Conservation (phyloP, 64 coral and sea anemone genomes). For the Dendronephthya gigantea region DNA sequence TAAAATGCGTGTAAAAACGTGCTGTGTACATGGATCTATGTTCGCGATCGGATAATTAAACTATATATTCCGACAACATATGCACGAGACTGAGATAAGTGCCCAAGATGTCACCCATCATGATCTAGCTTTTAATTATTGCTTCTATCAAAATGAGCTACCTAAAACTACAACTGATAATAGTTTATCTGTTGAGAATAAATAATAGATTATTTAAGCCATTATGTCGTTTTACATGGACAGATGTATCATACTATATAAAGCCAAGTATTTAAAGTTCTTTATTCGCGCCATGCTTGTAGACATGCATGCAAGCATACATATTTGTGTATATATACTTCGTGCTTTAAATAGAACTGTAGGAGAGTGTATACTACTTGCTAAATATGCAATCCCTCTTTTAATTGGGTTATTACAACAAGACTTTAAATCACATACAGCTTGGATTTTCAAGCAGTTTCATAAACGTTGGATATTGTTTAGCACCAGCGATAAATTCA, state of each 20-base stretch:
- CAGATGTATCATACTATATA: not conserved
- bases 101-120: too few species aligned
- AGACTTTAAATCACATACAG: not conserved
- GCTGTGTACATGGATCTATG: too few species aligned
- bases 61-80: too few species aligned
- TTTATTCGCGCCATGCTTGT: too few species aligned
- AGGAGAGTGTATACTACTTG: too few species aligned
- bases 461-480: conserved; percentile 10
- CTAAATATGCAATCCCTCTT: not conserved
- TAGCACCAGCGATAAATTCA: not conserved
- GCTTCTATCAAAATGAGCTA: not conserved
- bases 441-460: conserved; percentile 12
- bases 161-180: not conserved
- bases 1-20: too few species aligned
- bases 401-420: too few species aligned
- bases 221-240: not conserved
- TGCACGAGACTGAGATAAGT: too few species aligned
- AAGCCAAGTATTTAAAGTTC: too few species aligned
- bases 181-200: not conserved
- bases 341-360: too few species aligned
- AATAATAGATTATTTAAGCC: conserved; percentile 3
- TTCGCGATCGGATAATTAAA: too few species aligned
- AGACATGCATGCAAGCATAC: not conserved
- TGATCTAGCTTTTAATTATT: not conserved
- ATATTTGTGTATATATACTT: not conserved